These are phyloP conservation scores for Nephotettix cincticeps DNA, from an alignment of 1,140 invertebrate species.

Conservation along the genomic window DNA sequence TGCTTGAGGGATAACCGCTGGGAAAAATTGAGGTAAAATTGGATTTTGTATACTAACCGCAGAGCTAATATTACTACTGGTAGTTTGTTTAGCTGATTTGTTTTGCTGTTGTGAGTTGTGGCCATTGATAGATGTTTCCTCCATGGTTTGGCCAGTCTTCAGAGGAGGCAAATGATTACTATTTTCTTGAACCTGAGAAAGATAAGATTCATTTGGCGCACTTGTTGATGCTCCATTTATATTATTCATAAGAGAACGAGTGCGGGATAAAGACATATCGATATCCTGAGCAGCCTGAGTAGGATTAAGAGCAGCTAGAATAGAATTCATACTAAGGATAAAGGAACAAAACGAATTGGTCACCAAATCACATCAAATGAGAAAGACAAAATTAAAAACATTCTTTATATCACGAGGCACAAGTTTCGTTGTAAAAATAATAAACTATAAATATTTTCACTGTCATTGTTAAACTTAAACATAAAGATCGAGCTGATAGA, in stretches of 20 bases:
- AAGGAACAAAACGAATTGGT: background rate
- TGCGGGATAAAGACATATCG: conserved; percentile 31
- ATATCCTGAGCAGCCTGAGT: conserved; percentile 31
- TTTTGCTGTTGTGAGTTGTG: conserved; percentile 5
- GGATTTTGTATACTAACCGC: conserved; percentile 18
- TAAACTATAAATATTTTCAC: conserved; percentile 10
- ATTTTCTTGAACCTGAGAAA: conserved; percentile 20
- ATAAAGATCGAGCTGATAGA: background rate
- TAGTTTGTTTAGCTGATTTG: conserved; percentile 19
- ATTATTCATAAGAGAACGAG: conserved; percentile 30
- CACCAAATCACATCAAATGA: background rate
- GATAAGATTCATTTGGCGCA: conserved; percentile 27
- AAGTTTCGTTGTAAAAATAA: conserved; percentile 23
- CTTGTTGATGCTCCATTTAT: conserved; percentile 32
- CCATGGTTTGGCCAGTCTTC: conserved; percentile 24
- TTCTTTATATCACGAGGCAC: conserved; percentile 23
- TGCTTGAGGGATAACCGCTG: conserved; percentile 9
- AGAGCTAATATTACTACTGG: background rate
- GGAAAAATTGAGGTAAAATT: conserved; percentile 26
- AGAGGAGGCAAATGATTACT: conserved; percentile 31
- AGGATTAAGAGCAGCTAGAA: conserved; percentile 28
- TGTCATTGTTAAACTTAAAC: background rate
- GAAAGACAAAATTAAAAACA: background rate
- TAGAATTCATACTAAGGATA: conserved; percentile 26
- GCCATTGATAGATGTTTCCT: background rate